phyloP scores from a whole-genome alignment of 2,888 invertebrate species.

The Standfussiana lucernea region DNA sequence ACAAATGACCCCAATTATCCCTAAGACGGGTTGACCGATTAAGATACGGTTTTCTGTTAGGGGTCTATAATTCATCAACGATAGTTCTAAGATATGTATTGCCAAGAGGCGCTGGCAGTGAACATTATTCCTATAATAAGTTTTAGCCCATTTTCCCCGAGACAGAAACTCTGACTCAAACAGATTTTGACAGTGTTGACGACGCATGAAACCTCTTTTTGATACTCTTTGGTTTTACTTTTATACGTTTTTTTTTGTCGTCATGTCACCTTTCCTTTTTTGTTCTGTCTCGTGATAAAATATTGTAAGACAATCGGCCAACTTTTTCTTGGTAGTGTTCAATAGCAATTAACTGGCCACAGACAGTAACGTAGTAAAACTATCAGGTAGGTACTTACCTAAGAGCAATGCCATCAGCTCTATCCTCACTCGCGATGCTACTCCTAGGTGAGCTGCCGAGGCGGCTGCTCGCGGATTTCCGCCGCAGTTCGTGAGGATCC shows the following conservation, averaged over 20 bases:
- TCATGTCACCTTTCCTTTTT: no score
- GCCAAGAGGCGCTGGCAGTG: not conserved
- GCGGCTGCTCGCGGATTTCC: constrained; percentile 87
- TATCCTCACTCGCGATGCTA: constrained; percentile 87
- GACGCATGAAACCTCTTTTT: no score
- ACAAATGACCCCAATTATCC: not conserved
- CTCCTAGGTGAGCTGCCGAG: constrained; percentile 86
- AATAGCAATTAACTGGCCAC: no score
- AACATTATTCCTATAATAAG: not conserved
- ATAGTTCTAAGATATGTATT: not conserved
- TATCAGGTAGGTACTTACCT: constrained; percentile 84
- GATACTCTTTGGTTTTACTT: no score
- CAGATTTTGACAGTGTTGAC: not conserved
- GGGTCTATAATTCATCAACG: not conserved
- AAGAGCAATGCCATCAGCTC: constrained; percentile 91
- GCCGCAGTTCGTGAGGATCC: constrained; percentile 81
- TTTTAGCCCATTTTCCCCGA: not conserved
- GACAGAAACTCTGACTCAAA: no score
- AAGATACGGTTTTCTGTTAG: not conserved
- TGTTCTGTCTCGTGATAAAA: no score
- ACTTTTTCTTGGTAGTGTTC: no score
- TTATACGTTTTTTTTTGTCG: no score
- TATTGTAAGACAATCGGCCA: no score
- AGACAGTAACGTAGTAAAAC: not conserved
- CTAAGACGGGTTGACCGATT: not conserved